Conservation (phyloP, 2,113 vertebrate genomes). For the Cricetomys ansorgei region DNA sequence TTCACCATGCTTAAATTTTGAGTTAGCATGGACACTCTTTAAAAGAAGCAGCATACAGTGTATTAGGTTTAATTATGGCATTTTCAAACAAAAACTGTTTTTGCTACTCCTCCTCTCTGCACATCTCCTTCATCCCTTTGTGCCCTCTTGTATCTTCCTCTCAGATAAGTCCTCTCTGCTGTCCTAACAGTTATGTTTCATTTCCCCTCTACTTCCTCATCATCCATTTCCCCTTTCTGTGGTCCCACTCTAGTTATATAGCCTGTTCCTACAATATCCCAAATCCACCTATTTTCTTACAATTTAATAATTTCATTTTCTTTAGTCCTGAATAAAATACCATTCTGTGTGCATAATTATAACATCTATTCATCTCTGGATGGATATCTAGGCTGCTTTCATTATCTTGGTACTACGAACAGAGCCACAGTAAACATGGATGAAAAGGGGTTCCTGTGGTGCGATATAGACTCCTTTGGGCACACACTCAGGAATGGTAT, state of each 20-base stretch:
- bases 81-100: neutral
- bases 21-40: neutral
- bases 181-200: too few species aligned
- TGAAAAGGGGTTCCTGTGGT: too few species aligned
- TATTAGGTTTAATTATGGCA: neutral
- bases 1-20: neutral
- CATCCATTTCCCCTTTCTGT: too few species aligned
- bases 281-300: neutral
- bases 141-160: neutral
- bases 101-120: neutral
- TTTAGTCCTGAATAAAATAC: neutral
- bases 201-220: neutral
- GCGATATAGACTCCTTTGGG: neutral
- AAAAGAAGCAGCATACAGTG: neutral
- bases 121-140: neutral
- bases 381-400: too few species aligned
- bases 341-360: neutral
- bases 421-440: neutral
- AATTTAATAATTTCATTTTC: neutral
- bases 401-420: neutral
- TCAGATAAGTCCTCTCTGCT: too few species aligned
- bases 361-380: neutral
- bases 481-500: neutral
- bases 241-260: neutral
- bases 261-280: neutral